Base-by-base conservation (phyloP, 2,888 invertebrate genomes). In the Platyscelio sp. region DNA sequence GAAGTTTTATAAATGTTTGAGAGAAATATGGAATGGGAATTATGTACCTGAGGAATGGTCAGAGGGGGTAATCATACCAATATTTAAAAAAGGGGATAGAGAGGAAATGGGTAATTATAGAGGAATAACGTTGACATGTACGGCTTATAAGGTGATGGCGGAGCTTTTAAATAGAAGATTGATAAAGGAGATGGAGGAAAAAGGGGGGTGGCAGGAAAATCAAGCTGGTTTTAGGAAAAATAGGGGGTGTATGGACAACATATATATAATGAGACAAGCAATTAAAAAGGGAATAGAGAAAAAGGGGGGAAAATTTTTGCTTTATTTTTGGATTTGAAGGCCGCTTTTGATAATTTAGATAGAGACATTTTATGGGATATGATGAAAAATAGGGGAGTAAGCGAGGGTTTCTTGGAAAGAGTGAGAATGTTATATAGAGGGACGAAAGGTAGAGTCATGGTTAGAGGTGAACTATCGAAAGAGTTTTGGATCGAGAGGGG, bases 401-500 rank as follows among this genome's bases (percentile, higher is more conserved):
- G 11, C 7, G 18, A 18, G 38, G 20, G 6, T 33, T 71, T 27
- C 49, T 72, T n/a, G 40, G n/a, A 61, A 15, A 75, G 65, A 26
- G 56, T 43, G 2, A 33, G 18, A 51, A 13, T 26, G 18, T 15
- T 70, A 13, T 75, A 75, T 46, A 26, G n/a, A 26, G 18, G 27
- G 18, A 70, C 68, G 20, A 27, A 20, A 24, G 20, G 56, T 70
- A 70, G n/a, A 18, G 75, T 63, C 3, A 65, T 20, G 33, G 33
- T 33, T 33, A 33, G 33, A 33, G 33, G 9, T 9, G 33, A 33
- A 33, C 5, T 33, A 9, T 33, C 33, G 33, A 33, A 33, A 9
- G 33, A 33, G 33, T 33, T 33, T 33, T 33, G 33, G 33, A 33
- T 33, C 9, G 26, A 20, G 20, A 75, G 65, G 13, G 91, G 92